These are phyloP conservation scores for Lepus europaeus DNA, from an alignment of 2,113 vertebrate genomes.

Conservation along the genomic window DNA sequence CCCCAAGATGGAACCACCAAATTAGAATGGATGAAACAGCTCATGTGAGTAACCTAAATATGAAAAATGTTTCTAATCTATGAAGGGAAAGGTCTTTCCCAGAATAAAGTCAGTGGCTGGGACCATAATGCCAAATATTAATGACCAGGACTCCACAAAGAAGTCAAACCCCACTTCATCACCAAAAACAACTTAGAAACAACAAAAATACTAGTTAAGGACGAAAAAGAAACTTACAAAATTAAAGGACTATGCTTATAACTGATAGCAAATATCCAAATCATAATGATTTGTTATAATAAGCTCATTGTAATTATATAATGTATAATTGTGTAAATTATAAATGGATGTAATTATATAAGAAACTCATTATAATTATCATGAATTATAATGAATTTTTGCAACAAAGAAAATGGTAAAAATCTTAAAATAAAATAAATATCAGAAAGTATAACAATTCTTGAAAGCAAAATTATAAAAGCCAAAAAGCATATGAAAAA, in stretches of 20 bases:
- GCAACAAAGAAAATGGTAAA: not conserved
- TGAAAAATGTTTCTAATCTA: not conserved
- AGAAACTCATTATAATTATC: not conserved
- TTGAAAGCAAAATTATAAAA: not conserved
- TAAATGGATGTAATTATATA: not conserved
- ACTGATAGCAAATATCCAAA: not conserved
- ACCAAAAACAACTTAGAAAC: not conserved
- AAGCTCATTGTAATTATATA: not conserved
- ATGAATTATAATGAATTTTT: not conserved
- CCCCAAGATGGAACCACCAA: not conserved
- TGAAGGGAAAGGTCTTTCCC: not conserved
- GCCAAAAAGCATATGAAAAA: not conserved
- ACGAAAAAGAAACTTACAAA: not conserved
- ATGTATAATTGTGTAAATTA: not conserved
- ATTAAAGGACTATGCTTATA: not conserved
- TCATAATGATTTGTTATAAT: not conserved
- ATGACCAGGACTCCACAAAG: not conserved
- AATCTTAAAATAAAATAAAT: not conserved
- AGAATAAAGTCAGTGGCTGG: not conserved
- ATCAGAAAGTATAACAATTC: not conserved
- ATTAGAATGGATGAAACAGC: not conserved
- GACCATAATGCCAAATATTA: not conserved
- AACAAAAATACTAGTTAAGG: not conserved
- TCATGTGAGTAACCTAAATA: not conserved
- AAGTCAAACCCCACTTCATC: not conserved